phyloP scores from a whole-genome alignment of 1,140 invertebrate species.

The Cotesia vestalis region DNA sequence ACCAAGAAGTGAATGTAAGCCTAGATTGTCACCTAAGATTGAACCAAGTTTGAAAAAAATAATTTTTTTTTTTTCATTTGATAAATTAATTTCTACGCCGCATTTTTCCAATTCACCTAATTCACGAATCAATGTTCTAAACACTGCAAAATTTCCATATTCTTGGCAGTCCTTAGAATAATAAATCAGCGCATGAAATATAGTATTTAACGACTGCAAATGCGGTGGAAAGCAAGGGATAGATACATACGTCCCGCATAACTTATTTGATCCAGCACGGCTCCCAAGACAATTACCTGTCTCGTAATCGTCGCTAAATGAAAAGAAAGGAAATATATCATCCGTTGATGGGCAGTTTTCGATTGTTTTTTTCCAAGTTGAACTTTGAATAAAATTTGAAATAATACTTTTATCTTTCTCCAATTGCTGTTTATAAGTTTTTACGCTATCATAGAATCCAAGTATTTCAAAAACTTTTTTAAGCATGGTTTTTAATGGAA shows the following conservation, averaged over 20 bases:
- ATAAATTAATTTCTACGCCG: conserved; percentile 36
- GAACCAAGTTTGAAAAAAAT: conserved; percentile 28
- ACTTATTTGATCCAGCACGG: conserved; percentile 42
- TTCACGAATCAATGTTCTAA: conserved; percentile 41
- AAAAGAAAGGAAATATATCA: conserved; percentile 38
- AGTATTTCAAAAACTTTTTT: conserved; percentile 32
- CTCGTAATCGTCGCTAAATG: conserved; percentile 46
- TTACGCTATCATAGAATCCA: conserved; percentile 10
- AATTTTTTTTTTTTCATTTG: conserved; percentile 22
- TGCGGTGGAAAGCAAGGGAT: conserved; percentile 41
- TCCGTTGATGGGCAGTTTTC: conserved; percentile 21
- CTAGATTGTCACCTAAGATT: conserved; percentile 7
- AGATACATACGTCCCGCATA: conserved; percentile 42
- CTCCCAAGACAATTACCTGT: conserved; percentile 42
- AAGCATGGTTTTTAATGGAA: conserved; percentile 27
- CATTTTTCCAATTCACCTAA: conserved; percentile 33
- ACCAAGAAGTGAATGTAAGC: conserved; percentile 5
- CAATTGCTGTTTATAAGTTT: conserved; percentile 31
- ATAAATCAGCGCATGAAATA: conserved; percentile 41
- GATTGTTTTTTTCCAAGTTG: conserved; percentile 29
- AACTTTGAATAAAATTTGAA: conserved; percentile 40
- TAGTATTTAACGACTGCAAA: conserved; percentile 31
- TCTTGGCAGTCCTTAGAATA: conserved; percentile 38
- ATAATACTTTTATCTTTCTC: conserved; percentile 21
- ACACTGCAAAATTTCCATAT: conserved; percentile 39